Conservation (phyloP, 2,113 vertebrate genomes). For the Zootoca vivipara region DNA sequence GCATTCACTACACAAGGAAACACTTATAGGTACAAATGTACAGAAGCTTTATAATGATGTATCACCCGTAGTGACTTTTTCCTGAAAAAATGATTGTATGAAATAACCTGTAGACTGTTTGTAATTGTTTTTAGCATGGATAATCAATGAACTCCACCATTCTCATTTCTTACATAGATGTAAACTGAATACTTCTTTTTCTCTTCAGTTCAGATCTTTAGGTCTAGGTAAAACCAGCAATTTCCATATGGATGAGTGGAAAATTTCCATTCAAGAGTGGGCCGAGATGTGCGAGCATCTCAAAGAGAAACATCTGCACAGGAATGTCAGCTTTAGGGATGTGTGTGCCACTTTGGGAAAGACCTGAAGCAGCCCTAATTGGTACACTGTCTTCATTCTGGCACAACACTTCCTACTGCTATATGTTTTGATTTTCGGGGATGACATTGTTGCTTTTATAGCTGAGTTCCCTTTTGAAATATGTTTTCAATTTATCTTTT, state of each 20-base stretch:
- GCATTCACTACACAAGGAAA: not conserved
- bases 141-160: not conserved
- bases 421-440: conserved; percentile 2
- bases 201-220: not conserved
- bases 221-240: not conserved
- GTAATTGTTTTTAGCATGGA: not conserved
- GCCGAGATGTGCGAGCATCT: not conserved
- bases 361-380: not conserved
- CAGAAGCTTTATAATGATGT: not conserved
- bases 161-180: not conserved
- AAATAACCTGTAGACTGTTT: not conserved
- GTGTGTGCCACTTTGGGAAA: not conserved
- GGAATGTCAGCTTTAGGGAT: not conserved
- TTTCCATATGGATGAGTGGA: not conserved
- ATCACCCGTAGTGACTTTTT: not conserved
- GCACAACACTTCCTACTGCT: not conserved
- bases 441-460: conserved; percentile 33
- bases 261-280: not conserved
- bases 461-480: conserved; percentile 30
- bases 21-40: not conserved
- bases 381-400: not conserved
- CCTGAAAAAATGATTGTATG: not conserved
- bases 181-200: not conserved
- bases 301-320: not conserved
- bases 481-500: conserved; percentile 41